Base-by-base conservation (phyloP, 1,140 invertebrate genomes). In the Telenomus remus region DNA sequence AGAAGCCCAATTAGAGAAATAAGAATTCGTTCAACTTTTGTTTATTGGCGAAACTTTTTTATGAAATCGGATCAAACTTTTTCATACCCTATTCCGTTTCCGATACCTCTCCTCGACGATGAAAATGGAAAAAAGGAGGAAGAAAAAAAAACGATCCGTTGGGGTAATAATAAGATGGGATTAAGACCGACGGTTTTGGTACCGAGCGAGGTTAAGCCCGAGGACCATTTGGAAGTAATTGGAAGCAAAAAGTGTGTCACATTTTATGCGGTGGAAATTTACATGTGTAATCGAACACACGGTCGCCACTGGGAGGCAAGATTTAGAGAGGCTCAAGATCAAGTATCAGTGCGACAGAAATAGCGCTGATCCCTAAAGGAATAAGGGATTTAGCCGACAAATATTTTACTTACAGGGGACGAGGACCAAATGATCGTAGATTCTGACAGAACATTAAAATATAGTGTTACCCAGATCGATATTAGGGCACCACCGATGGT, bases 1-100 rank as follows among this genome's bases (percentile, higher is more conserved):
- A 51, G 66, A n/a, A 71, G 48, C 49, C 66, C 66, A 66, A 68
- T 71, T 69, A 73, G 61, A 48, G 10, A 19, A 71, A 71, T 48
- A 63, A 63, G 50, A 73, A 50, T 66, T 61, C 48, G 65, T 16
- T 55, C 16, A 69, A 69, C 59, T 76, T 60, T 49, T 53, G 27
- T 55, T 57, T 43, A 50, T 5, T 51, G 2, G 4, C 33, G n/a
- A 15, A 57, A 64, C 54, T 56, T 64, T 71, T 57, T 46, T 14
- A 6, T 39, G 51, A 0, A 44, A 65, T 65, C 57, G 60, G 60
- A 64, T 64, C 55, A 48, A 44, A 44, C 61, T 54, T 53, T 65
- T 65, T 60, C 37, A 60, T 48, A 54, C 11, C 48, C 65, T 60
- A 73, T 72, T 72, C 39, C 59, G 53, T 65, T 72, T 72, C 39